Percentiles rank a stretch among this genome's conserved stretches.
phyloP scores from a whole-genome alignment of 2,888 invertebrate genomes.

The Sminthurinus aureus region DNA sequence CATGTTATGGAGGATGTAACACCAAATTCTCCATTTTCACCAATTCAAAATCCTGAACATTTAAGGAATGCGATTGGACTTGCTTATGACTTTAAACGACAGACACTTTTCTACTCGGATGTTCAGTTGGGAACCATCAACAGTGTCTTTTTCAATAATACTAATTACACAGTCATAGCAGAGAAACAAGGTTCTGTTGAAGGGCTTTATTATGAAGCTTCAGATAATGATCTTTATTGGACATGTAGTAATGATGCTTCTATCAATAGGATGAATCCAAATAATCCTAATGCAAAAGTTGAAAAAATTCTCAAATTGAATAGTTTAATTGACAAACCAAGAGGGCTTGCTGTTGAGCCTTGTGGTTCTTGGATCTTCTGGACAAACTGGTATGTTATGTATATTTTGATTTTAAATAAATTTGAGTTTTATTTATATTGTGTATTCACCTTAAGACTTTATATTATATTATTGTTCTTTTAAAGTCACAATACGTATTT shows the following conservation, averaged over 20 bases:
- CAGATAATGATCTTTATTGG: conserved; percentile 75
- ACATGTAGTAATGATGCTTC: conserved; percentile 82
- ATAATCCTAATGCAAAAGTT: conserved; percentile 60
- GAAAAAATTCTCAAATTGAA: conserved; percentile 71
- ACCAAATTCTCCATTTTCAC: conserved; percentile 79
- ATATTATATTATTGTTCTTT: conserved; percentile 12
- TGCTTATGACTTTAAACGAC: conserved; percentile 76
- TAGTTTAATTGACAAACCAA: conserved; percentile 75
- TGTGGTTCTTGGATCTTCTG: conserved; percentile 67
- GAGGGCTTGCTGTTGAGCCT: conserved; percentile 85
- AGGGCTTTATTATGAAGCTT: conserved; percentile 80
- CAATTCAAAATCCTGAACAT: conserved; percentile 74
- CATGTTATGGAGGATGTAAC: conserved; percentile 74
- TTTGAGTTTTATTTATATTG: no score
- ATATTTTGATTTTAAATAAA: conserved; percentile 41
- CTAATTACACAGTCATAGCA: conserved; percentile 72
- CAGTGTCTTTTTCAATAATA: conserved; percentile 81
- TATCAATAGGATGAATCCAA: conserved; percentile 69
- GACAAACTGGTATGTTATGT: conserved; percentile 52
- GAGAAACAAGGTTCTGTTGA: conserved; percentile 85
- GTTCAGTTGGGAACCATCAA: conserved; percentile 86
- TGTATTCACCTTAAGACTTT: no score
- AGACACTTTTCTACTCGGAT: conserved; percentile 84
- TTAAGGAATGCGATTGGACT: conserved; percentile 89
- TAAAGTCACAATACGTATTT: conserved; percentile 67